phyloP scores from a whole-genome alignment of 2,797 vertebrate genomes.

The Sebastes baramenuke region DNA sequence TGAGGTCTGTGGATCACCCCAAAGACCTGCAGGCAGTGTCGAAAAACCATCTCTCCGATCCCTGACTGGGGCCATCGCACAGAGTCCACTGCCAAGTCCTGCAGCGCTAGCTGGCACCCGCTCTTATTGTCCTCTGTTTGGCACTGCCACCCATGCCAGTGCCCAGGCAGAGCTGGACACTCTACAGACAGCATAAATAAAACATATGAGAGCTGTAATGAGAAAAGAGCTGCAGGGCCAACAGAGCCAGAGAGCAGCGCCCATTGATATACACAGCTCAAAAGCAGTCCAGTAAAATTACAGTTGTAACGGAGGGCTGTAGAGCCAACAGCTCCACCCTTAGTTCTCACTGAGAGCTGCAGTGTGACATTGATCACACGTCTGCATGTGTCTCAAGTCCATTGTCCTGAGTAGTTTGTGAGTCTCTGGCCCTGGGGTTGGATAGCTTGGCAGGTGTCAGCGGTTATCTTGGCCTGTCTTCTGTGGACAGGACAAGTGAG shows the following conservation, averaged over 20 bases:
- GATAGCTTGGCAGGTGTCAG: constrained; percentile 78
- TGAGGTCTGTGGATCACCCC: constrained; percentile 77
- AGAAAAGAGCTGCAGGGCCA: constrained; percentile 76
- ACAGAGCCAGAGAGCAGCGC: constrained; percentile 58
- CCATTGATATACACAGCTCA: constrained; percentile 44
- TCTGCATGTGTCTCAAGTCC: constrained; percentile 50
- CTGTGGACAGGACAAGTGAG: constrained; percentile 70
- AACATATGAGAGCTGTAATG: constrained; percentile 84
- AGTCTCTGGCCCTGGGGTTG: constrained; percentile 59
- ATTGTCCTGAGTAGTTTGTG: constrained; percentile 65
- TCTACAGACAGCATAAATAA: constrained; percentile 85
- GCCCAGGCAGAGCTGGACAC: constrained; percentile 78
- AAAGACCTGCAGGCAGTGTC: constrained; percentile 66
- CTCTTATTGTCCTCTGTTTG: constrained; percentile 74
- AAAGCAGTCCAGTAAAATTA: constrained; percentile 25
- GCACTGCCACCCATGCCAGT: constrained; percentile 67
- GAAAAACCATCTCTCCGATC: constrained; percentile 43
- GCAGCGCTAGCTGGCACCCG: constrained; percentile 72
- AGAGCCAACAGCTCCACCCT: constrained; percentile 60
- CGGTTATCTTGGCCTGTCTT: constrained; percentile 76
- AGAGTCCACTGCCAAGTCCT: constrained; percentile 71
- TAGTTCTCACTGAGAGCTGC: constrained; percentile 43
- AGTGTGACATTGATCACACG: constrained; percentile 48
- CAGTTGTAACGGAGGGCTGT: constrained; percentile 5
- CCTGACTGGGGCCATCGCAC: constrained; percentile 58